Evolutionary conservation across 2,797 vertebrate species (phyloP).

Genomic region (Tiaroga cobitis): DNA sequence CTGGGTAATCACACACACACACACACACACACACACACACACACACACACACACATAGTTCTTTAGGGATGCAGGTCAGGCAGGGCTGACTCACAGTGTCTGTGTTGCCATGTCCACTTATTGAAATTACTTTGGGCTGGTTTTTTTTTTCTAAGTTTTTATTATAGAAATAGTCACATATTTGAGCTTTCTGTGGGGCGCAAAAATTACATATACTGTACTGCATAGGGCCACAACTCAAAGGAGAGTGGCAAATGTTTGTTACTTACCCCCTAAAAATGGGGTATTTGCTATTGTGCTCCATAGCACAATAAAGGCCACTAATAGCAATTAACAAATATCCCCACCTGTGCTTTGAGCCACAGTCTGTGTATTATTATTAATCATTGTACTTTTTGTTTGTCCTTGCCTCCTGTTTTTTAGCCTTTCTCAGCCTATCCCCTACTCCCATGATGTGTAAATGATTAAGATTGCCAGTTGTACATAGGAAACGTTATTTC

Average conservation of each 20-base stretch:
- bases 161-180: not conserved
- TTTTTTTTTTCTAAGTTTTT: not conserved
- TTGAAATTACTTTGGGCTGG: not conserved
- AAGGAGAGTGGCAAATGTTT: not conserved
- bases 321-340: not conserved
- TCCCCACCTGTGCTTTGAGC: not conserved
- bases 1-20: conserved; percentile 74
- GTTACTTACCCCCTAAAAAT: not conserved
- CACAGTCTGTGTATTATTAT: not conserved
- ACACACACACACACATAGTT: conserved; percentile 33
- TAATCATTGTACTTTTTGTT: not conserved
- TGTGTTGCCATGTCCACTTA: conserved; percentile 23
- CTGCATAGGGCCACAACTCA: not conserved
- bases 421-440: not conserved
- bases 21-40: conserved; percentile 22
- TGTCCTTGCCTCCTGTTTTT: not conserved
- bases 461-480: not conserved
- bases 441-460: not conserved
- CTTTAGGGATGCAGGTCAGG: conserved; percentile 59
- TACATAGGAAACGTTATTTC: not conserved
- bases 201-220: not conserved
- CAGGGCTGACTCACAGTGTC: conserved; percentile 65
- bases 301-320: not conserved
- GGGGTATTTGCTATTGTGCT: not conserved
- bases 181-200: not conserved